Percentiles rank a stretch among this genome's conserved stretches.
phyloP scores from a whole-genome alignment of 2,797 vertebrate genomes.

The Neomorphus geoffroyi region DNA sequence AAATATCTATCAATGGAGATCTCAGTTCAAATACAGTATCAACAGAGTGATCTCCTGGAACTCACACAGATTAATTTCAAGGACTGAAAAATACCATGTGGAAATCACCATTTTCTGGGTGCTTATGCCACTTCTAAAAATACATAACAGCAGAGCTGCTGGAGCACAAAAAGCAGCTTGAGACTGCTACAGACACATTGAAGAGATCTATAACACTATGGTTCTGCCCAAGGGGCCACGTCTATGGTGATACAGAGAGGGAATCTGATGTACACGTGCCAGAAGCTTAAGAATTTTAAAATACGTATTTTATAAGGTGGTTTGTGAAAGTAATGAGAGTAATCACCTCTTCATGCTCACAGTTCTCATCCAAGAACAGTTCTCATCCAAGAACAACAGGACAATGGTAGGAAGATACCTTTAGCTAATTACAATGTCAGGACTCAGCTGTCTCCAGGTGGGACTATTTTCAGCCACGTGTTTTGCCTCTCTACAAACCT shows the following conservation, averaged over 20 bases:
- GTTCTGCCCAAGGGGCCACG: not conserved
- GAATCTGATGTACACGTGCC: not conserved
- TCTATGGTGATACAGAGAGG: not conserved
- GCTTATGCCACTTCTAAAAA: not conserved
- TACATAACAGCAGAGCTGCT: not conserved
- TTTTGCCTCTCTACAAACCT: not conserved
- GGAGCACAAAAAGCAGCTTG: not conserved
- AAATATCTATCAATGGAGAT: not conserved
- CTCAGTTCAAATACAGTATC: not conserved
- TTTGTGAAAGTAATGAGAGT: not conserved
- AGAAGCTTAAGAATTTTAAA: too few relatives aligned
- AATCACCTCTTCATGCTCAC: not conserved
- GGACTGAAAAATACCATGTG: slow-evolving; percentile 2
- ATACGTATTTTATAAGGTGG: not conserved
- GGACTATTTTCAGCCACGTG: not conserved
- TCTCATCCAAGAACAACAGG: not conserved
- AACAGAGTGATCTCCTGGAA: not conserved
- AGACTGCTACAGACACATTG: not conserved
- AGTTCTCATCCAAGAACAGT: not conserved
- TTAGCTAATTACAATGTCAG: not conserved
- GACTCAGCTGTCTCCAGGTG: not conserved
- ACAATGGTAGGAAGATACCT: not conserved
- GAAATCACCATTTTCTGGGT: not conserved
- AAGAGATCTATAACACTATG: not conserved
- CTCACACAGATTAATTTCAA: not conserved